These are phyloP conservation scores for Saccopteryx bilineata DNA, from an alignment of 2,113 vertebrate species.

Conservation along the genomic window DNA sequence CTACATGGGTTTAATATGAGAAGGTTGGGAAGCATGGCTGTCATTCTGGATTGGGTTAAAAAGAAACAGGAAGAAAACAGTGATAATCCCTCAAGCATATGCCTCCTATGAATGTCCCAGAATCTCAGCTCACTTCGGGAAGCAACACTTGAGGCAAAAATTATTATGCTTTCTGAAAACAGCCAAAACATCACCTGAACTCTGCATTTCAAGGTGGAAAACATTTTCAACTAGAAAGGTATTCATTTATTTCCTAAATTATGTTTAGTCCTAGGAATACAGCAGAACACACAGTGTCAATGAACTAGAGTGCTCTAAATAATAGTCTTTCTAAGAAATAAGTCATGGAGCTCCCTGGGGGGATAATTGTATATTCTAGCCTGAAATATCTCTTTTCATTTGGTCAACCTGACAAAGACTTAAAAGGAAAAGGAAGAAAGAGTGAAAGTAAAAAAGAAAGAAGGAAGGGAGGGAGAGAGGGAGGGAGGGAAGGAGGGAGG, in stretches of 20 bases:
- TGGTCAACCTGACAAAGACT: neutral
- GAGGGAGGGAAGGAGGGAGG: too few relatives aligned
- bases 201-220: neutral
- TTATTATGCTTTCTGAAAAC: neutral
- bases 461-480: too few relatives aligned
- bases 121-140: neutral
- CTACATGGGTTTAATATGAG: neutral
- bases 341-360: neutral
- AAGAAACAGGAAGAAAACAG: neutral
- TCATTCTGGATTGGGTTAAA: neutral
- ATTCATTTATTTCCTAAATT: neutral
- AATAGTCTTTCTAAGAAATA: neutral
- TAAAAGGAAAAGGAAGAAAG: neutral
- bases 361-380: neutral
- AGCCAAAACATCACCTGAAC: neutral
- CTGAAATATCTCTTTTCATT: neutral
- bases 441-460: too few relatives aligned
- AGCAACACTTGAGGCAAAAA: neutral
- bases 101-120: neutral
- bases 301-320: neutral
- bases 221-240: neutral
- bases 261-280: neutral
- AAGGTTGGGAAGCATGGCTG: neutral
- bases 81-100: neutral
- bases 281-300: neutral